Base-by-base conservation (phyloP, 2,888 invertebrate species). In the Watsonalla binaria region DNA sequence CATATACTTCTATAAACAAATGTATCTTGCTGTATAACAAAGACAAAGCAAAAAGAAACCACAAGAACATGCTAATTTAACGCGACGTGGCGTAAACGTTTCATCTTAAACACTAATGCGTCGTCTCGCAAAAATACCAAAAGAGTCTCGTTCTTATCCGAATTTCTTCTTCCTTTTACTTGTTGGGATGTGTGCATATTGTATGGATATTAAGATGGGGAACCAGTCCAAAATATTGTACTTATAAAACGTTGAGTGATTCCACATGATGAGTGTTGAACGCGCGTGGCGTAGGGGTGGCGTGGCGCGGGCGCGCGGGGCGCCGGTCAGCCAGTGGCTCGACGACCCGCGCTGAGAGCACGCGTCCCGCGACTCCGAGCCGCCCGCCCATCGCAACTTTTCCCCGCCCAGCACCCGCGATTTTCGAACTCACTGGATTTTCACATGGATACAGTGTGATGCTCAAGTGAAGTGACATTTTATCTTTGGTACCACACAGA, bases 311-410 rank as follows among this genome's bases (percentile, higher is more conserved):
- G 63, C 64, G 54, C 63, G 55, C 74, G 66, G 62, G 66, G 62
- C 60, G 65, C 61, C 70, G 68, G 68, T 62, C 72, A 70, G 77
- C 74, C 89, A 90, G 90, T 89, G 84, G 76, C 74, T 74, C 68
- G 68, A 64, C 66, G 76, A 78, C 81, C 74, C 74, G 82, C 86
- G 79, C 58, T 72, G 75, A 67, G 85, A 75, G 54, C 72, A 76
- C 86, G 80, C 84, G 86, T 77, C 67, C 60, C 58, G 63, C 60
- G 68, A 66, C 66, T 69, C 63, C 63, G 55, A 34, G 55, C 63
- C 63, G 63, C 61, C 71, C 76, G 66, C 70, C 65, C 69, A 64
- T 66, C 49, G 37, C 8, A 37, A 14, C 14, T 11, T 34, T 35
- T 13, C 37, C 8, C 49, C 37, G 24, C 46, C 24, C 63, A 62